Evolutionary conservation across 2,888 invertebrate genomes (phyloP), one percentile per base, ranked within the genome.

Genomic region (Crossocerus cetratus): DNA sequence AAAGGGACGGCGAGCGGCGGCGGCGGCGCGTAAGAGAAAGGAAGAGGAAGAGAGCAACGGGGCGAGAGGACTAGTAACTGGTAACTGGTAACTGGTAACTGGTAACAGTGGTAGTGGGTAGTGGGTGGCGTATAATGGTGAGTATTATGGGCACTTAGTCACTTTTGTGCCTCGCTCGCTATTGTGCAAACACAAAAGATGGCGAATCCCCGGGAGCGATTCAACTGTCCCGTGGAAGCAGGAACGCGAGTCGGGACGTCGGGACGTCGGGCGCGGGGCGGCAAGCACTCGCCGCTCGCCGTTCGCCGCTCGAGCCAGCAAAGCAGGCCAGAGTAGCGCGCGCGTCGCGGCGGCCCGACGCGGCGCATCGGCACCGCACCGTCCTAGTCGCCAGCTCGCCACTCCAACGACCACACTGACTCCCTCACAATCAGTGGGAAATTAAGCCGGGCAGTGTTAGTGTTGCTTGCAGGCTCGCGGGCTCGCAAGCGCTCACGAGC

Each of bases 81-180:
- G 72, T 72, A 69, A 72, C 56, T n/a, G n/a, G n/a, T n/a, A n/a
- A 68, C 32, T 49, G 23, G 72, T 49, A 65, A 65, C 60, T 56
- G 64, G 72, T 72, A 69, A 72, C 56, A n/a, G n/a, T n/a, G n/a
- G n/a, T n/a, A 69, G 76, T 58, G 54, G 74, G 57, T 61, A 76
- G 74, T 65, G 78, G 76, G 80, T 77, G 82, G 78, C 78, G 74
- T 82, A 87, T 87, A 88, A 87, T 86, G 82, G 84, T 81, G 83
- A 80, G 86, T 87, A 87, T 88, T 86, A 87, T 84, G 83, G 84
- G 86, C 87, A 88, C 87, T 88, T 88, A 86, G 88, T 88, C 87
- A 88, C 88, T 88, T 88, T 88, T 88, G 88, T 88, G 81, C 83
- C 78, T 77, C 77, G 78, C 80, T 75, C 82, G 79, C 83, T 80